Conservation (phyloP, 1,140 invertebrate genomes). For the Anastrepha ludens region DNA sequence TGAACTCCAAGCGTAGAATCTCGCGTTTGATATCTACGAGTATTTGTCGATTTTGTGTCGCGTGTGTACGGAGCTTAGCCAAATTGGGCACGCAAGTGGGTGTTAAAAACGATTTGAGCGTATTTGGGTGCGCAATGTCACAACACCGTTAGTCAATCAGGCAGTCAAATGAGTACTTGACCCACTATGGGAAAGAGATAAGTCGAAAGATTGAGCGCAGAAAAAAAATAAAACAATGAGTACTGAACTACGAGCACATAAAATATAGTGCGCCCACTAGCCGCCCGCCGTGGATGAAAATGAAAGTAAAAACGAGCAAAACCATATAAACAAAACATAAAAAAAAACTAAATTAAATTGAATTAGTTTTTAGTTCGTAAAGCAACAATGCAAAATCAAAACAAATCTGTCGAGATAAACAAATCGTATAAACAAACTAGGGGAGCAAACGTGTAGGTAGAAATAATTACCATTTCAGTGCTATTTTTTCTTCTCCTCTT, state of each 20-base stretch:
- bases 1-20: not conserved
- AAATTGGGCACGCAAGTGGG: not conserved
- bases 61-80: constrained; percentile 11
- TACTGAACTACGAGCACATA: not conserved
- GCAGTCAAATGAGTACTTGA: constrained; percentile 40
- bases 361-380: constrained; percentile 17
- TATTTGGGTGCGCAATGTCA: not conserved
- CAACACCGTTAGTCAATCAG: constrained; percentile 34
- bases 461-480: constrained; percentile 14
- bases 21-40: not conserved
- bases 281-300: not conserved
- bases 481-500: not conserved
- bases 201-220: not conserved
- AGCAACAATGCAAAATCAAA: constrained; percentile 3
- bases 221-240: not conserved
- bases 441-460: not conserved
- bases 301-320: constrained; percentile 15
- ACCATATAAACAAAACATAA: not conserved
- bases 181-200: constrained; percentile 14
- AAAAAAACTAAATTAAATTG: not conserved
- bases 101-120: constrained; percentile 12
- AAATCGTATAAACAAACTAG: not conserved
- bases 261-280: too few species aligned
- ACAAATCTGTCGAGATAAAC: constrained; percentile 1
- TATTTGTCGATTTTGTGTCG: not conserved